Conservation (phyloP, 2,797 vertebrate species). For the Enteromius unitaeniatus region DNA sequence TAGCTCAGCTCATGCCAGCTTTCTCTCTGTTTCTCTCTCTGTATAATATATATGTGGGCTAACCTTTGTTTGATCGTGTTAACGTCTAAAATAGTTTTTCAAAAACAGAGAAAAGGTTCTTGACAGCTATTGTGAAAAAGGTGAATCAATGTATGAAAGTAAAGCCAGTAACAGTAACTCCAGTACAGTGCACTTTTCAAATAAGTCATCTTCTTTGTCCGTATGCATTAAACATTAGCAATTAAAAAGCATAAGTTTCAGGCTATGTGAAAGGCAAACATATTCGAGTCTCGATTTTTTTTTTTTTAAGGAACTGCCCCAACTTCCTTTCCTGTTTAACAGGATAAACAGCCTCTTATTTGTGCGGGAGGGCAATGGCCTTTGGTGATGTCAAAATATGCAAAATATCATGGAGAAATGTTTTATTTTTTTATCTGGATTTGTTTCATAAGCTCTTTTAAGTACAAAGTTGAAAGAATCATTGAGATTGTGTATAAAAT, state of each 20-base stretch:
- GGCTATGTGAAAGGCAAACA: conserved; percentile 57
- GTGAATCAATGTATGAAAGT: conserved; percentile 35
- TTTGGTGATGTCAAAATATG: conserved; percentile 13
- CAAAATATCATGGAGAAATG: conserved; percentile 9
- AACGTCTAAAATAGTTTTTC: conserved; percentile 67
- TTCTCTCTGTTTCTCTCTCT: conserved; percentile 54
- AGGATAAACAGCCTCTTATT: conserved; percentile 58
- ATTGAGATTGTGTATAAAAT: background rate
- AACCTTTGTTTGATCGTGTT: conserved; percentile 76
- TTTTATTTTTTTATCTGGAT: background rate
- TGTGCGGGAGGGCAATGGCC: conserved; percentile 20
- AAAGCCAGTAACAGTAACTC: conserved; percentile 30
- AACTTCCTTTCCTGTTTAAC: conserved; percentile 63
- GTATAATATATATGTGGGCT: conserved; percentile 40
- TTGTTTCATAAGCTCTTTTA: conserved; percentile 12
- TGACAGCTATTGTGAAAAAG: conserved; percentile 55
- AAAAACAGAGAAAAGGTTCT: conserved; percentile 46
- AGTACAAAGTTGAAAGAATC: conserved; percentile 2
- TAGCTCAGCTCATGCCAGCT: conserved; percentile 65
- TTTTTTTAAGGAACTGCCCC: conserved; percentile 58
- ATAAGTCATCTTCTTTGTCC: conserved; percentile 54
- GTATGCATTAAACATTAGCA: conserved; percentile 66
- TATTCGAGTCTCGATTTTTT: conserved; percentile 51
- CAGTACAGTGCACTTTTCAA: conserved; percentile 46
- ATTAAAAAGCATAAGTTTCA: conserved; percentile 64